phyloP scores from a whole-genome alignment of 2,113 vertebrate genomes.

The Periophthalmus modestus region DNA sequence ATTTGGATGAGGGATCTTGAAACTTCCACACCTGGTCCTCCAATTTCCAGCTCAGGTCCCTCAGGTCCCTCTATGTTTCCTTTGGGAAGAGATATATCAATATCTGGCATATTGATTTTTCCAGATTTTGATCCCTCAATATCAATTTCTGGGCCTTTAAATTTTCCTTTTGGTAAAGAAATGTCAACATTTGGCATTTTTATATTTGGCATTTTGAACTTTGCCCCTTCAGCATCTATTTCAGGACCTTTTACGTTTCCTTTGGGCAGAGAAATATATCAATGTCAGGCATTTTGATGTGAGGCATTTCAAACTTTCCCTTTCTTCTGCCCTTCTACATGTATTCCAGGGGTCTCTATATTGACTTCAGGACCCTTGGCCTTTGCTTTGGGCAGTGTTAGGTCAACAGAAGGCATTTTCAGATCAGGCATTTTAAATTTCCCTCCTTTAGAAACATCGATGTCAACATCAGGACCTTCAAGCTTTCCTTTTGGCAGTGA shows the following conservation, averaged over 20 bases:
- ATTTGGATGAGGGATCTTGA: too few species aligned
- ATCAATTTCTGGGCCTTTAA: too few species aligned
- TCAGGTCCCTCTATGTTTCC: too few species aligned
- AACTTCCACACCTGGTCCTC: too few species aligned
- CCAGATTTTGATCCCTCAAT: too few species aligned
- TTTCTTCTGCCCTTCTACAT: conserved; percentile 31
- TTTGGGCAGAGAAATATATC: conserved; percentile 57
- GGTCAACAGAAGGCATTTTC: conserved; percentile 49
- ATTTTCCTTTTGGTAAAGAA: too few species aligned
- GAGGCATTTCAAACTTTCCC: conserved; percentile 30
- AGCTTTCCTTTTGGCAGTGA: conserved; percentile 9
- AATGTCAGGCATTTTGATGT: conserved; percentile 32
- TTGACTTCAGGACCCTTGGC: conserved; percentile 30
- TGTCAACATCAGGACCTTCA: conserved; percentile 45
- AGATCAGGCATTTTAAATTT: conserved; percentile 57
- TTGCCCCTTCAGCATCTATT: conserved; percentile 28
- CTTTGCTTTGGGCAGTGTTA: conserved; percentile 44
- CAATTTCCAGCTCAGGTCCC: too few species aligned
- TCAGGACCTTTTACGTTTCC: conserved; percentile 24
- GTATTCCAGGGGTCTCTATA: conserved; percentile 12
- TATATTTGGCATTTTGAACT: too few species aligned
- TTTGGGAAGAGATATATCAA: too few species aligned
- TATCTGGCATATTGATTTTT: too few species aligned
- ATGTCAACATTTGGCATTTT: too few species aligned
- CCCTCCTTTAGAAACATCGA: conserved; percentile 43